Base-by-base conservation (phyloP, 1,140 invertebrate genomes). In the Drosophila bocqueti region DNA sequence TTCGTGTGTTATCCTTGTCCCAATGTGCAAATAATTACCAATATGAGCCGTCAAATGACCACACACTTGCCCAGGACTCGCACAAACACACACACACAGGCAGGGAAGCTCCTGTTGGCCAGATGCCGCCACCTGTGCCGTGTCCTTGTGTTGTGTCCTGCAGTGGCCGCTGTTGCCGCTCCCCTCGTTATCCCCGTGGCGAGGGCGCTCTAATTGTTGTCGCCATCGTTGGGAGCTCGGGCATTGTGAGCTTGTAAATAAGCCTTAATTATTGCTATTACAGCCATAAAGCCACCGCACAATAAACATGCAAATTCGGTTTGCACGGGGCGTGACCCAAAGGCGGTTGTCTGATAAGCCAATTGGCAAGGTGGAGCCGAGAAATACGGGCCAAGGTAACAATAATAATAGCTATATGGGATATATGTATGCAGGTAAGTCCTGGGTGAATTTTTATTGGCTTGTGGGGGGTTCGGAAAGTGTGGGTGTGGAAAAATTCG, bases 241-340 rank as follows among this genome's bases (percentile, higher is more conserved):
- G 66, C 71, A 83, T 78, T 84, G 69, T 75, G 77, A 89, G 81
- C 77, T 75, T 89, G 81, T 84, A 90, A 89, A 90, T 89, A 81
- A 90, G 81, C 84, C 85, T 89, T 89, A 89, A 89, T 89, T 89
- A 89, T 89, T 75, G 84, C 78, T 64, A 84, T 89, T 81, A 79
- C 84, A 81, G 81, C 85, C 85, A 78, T 84, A 89, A 90, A 81
- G 85, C 78, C 85, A 90, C 81, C 85, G 73, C 84, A 89, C 81
- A 89, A 84, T 89, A 90, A 89, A 89, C 81, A 89, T 89, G 84
- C 84, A 89, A 84, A 89, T 84, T 59, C 84, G 79, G 73, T 74
- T 73, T 49, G 52, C 66, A 57, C 21, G 45, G 66, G 71, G 67
- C 38, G 45, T 72, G 67, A 60, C 66, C 54, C 54, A 60, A 50